Evolutionary conservation across 1,140 invertebrate genomes (phyloP), one percentile per base, ranked within the genome.

Genomic region (Drosophila tropicalis): DNA sequence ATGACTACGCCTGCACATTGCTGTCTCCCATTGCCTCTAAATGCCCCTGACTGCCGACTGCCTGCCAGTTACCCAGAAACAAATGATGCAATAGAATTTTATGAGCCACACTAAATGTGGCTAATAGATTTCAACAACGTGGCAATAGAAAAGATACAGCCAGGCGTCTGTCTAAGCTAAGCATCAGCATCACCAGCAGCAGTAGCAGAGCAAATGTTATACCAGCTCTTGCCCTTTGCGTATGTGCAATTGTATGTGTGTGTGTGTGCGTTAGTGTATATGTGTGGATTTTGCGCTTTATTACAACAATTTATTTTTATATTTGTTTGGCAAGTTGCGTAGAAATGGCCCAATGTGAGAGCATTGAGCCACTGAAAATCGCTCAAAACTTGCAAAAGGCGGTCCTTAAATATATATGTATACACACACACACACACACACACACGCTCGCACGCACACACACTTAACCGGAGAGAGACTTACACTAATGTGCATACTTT

Each of bases 51-150:
- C 15, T 22, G 17, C 9, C 7, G 17, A 22, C 44, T 51, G 44
- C 44, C 19, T 51, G 54, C 69, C 76, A 87, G 83, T 86, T 81
- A 76, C 71, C 44, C 84, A 84, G 74, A 84, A 89, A 89, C 84
- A 89, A 89, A 89, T 89, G 84, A 89, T 89, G 84, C 84, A 89
- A 89, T 89, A 89, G 84, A 89, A 89, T 90, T 89, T 90, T 89
- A 89, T 84, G 85, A 90, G 84, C 84, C 84, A 84, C 84, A 89
- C 77, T 89, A 84, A 89, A 90, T 89, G 84, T 84, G 84, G 84
- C 84, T 89, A 90, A 89, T 89, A 89, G 85, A 89, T 90, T 89
- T 89, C 86, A 89, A 89, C 84, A 89, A 89, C 85, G 85, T 89
- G 84, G 84, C 84, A 89, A 89, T 89, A 89, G 84, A 89, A 89